These are phyloP conservation scores for Ips typographus DNA, from an alignment of 1,140 invertebrate genomes.

Conservation along the genomic window DNA sequence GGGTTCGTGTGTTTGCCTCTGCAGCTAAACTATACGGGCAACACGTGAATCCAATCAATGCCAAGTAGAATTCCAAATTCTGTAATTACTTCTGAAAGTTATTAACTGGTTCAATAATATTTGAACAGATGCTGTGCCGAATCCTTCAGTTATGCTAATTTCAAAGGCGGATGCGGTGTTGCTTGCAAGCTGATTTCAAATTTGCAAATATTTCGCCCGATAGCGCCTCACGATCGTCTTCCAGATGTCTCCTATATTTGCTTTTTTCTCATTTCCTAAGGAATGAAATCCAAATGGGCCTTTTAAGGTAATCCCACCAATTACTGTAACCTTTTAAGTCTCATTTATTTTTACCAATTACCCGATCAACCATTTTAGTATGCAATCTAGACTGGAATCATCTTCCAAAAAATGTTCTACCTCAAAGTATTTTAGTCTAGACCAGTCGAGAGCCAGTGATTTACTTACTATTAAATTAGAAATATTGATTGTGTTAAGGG, in stretches of 20 bases:
- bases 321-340: too few species aligned
- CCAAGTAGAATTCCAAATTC: conserved; percentile 23
- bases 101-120: conserved; percentile 32
- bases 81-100: conserved; percentile 31
- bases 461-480: too few species aligned
- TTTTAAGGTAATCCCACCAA: too few species aligned
- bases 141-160: conserved; percentile 29
- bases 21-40: conserved; percentile 6
- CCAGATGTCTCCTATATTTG: conserved; percentile 6
- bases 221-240: neutral
- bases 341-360: too few species aligned
- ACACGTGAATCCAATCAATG: conserved; percentile 25
- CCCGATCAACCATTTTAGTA: too few species aligned
- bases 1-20: neutral
- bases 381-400: too few species aligned
- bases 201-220: conserved; percentile 9
- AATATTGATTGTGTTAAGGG: too few species aligned
- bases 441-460: too few species aligned
- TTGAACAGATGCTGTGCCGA: conserved; percentile 27
- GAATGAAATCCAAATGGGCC: too few species aligned
- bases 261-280: neutral
- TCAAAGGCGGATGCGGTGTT: conserved; percentile 9
- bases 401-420: too few species aligned
- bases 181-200: conserved; percentile 8
- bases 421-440: too few species aligned